Evolutionary conservation across 2,888 invertebrate genomes (phyloP).

Genomic region (Drosophila cognata): DNA sequence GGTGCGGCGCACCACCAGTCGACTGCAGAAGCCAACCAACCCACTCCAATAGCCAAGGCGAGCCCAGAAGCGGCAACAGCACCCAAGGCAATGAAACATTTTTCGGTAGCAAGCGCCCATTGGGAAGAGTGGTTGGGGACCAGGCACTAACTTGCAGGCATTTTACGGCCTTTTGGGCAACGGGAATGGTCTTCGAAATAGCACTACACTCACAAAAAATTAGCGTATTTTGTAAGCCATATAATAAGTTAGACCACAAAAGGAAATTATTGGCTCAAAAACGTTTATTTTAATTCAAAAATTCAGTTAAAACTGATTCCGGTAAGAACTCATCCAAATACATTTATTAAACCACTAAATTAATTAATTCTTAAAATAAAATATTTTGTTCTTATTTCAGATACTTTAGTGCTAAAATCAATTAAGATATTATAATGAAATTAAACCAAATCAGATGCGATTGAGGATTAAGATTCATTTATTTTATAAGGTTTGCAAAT

Average conservation of each 20-base stretch:
- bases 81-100: conserved; percentile 76
- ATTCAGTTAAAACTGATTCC: too few relatives aligned
- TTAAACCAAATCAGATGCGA: neutral
- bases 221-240: neutral
- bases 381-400: neutral
- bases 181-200: conserved; percentile 12
- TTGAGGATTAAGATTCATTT: neutral
- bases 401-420: neutral
- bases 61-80: conserved; percentile 16
- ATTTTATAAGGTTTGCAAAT: too few relatives aligned
- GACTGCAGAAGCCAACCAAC: conserved; percentile 32
- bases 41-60: neutral
- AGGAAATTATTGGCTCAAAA: neutral
- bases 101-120: conserved; percentile 67
- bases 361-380: neutral
- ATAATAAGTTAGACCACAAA: neutral
- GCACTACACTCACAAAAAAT: neutral
- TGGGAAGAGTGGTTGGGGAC: conserved; percentile 23
- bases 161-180: conserved; percentile 77
- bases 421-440: too few relatives aligned
- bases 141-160: conserved; percentile 74
- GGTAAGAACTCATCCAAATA: neutral
- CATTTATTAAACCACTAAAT: neutral
- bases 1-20: conserved; percentile 51
- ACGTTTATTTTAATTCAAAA: neutral